Evolutionary conservation across 1,140 invertebrate genomes (phyloP), one percentile per base, ranked within the genome.

Genomic region (Zaprionus davidi): DNA sequence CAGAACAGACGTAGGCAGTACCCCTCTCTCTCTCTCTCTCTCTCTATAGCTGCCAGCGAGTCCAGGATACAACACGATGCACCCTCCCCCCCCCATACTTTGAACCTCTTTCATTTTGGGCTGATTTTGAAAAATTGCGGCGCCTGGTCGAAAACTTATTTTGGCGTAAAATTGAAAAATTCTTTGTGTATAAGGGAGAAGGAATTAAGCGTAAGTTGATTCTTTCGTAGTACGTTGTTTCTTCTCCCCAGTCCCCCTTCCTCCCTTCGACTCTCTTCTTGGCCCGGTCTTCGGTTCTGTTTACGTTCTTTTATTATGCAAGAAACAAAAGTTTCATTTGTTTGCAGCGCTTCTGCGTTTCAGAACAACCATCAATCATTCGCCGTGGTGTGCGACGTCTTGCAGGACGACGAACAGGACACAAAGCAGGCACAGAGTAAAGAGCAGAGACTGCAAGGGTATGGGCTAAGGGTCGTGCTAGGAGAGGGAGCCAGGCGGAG

Each of bases 121-220:
- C 17, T 65, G 63, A 55, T 55, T 67, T 73, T 90, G 85, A 91
- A 92, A 90, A 91, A 92, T 90, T 92, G 81, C 83, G 83, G 90
- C 41, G 79, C 81, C 78, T 82, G 78, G 81, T 78, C 78, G 26
- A 75, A 86, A 91, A 92, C 90, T 92, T 92, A 92, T 91, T 92
- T 92, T 91, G 86, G 86, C 91, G 91, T 92, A 85, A 92, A 92
- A 92, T 92, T 92, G 90, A 92, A 92, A 92, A 92, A 92, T 92
- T 92, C 91, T 79, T 75, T 91, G 78, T 57, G 34, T 53, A n/a
- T 64, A 53, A 24, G 79, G 82, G 78, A 77, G 78, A 84, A 91
- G 68, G 82, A 87, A 91, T 91, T 91, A 90, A 85, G 82, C 78
- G 69, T 79, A 76, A 87, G 83, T 86, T 77, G 82, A 87, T 82